phyloP scores from a whole-genome alignment of 2,888 invertebrate species.

The Agriopis marginaria region DNA sequence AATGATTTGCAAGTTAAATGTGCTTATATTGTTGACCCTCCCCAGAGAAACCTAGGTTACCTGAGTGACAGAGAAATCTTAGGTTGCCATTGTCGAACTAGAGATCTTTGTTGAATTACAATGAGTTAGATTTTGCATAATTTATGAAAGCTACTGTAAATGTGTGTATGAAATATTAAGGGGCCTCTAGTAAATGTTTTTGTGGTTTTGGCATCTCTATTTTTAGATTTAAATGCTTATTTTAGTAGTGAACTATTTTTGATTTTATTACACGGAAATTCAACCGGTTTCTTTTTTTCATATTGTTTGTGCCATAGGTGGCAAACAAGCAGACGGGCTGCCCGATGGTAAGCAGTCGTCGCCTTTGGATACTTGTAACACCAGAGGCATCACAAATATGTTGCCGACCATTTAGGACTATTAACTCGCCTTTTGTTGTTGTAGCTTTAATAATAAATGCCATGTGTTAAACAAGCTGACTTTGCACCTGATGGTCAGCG shows the following conservation, averaged over 20 bases:
- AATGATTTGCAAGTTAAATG: constrained; percentile 43
- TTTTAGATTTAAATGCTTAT: neutral
- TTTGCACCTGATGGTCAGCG: too few relatives aligned
- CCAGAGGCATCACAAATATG: too few relatives aligned
- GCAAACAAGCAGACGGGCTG: too few relatives aligned
- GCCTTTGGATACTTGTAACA: too few relatives aligned
- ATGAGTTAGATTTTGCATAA: constrained; percentile 8
- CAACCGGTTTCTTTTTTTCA: too few relatives aligned
- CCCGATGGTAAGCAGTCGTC: too few relatives aligned
- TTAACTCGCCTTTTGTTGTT: too few relatives aligned
- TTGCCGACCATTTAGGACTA: too few relatives aligned
- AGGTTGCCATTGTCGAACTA: constrained; percentile 7
- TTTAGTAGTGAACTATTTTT: too few relatives aligned
- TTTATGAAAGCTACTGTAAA: neutral
- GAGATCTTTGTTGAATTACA: neutral
- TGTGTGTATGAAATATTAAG: neutral
- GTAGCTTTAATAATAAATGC: too few relatives aligned
- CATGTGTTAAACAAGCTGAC: too few relatives aligned
- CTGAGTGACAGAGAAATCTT: constrained; percentile 23
- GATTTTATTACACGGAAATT: neutral
- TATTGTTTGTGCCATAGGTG: too few relatives aligned
- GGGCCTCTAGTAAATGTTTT: neutral
- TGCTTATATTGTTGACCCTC: constrained; percentile 26
- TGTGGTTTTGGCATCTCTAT: neutral
- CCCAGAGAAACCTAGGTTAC: constrained; percentile 33